Evolutionary conservation across 2,797 vertebrate genomes (phyloP), one percentile per base, ranked within the genome.

Genomic region (Anguilla marmorata): DNA sequence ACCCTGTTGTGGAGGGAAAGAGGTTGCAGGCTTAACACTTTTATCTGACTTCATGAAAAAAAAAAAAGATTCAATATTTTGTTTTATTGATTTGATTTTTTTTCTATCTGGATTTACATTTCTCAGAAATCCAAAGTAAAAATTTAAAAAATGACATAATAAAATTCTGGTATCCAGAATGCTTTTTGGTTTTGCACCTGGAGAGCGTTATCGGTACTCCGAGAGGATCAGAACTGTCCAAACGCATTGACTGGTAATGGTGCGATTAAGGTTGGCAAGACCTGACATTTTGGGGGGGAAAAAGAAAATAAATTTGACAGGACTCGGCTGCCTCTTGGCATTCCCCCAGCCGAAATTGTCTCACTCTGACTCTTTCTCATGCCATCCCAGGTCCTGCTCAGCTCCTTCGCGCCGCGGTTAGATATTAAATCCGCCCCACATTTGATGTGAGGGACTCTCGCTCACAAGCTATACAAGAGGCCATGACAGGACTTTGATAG

Each of bases 381-480:
- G 21, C 41, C 41, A 24, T 48, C 76, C 9, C 16, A 48, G 41
- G 37, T 21, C 37, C 74, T 45, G 4, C 37, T 80, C 76, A 80
- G 19, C 41, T 12, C 9, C 21, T 2, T 21, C 19, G 41, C 7
- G 45, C 76, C 24, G 41, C 76, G 3, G 76, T n/a, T 37, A 69
- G 83, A 84, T 84, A 63, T 84, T 84, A 84, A 87, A 54, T 3
- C 66, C 45, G 50, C 27, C 82, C 41, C 19, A 6, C 45, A 52
- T 54, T 84, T 41, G 63, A 84, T 60, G 82, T 87, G 87, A 87
- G 63, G 30, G 11, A 54, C 60, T 24, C n/a, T 54, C 27, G 83
- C 45, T 19, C 30, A 45, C 19, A 60, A 24, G 16, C 33, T 66
- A 37, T 48, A 48, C 58, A 37, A 14, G n/a, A 83, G 79, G 45